These are phyloP conservation scores for Phengaris alcon DNA, from an alignment of 2,888 invertebrate genomes.

Conservation along the genomic window DNA sequence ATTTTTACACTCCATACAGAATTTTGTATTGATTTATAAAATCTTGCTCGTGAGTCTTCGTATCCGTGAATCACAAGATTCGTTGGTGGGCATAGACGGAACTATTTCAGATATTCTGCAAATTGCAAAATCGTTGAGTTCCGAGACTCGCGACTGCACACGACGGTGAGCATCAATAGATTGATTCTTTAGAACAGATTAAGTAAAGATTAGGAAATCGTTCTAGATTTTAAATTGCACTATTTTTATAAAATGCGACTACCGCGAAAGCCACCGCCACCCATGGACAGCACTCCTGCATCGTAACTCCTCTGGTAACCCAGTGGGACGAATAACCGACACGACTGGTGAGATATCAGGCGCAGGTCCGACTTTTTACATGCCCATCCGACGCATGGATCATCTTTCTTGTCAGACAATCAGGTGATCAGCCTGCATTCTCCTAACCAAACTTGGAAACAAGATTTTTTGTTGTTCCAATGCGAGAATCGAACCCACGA, in stretches of 20 bases:
- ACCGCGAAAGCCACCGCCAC: no score
- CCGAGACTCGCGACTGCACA: conserved; percentile 46
- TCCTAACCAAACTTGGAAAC: no score
- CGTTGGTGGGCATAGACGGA: conserved; percentile 68
- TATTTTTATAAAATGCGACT: neutral
- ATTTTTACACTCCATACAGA: neutral
- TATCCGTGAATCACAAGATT: conserved; percentile 40
- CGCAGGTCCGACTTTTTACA: no score
- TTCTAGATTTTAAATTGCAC: conserved; percentile 8
- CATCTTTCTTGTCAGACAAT: no score
- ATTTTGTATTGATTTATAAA: neutral
- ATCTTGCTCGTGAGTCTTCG: conserved; percentile 22
- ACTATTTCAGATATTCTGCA: conserved; percentile 72
- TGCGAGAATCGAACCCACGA: no score
- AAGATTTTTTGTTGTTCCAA: no score
- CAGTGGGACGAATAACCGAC: no score
- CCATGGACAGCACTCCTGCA: no score
- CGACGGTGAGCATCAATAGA: conserved; percentile 48
- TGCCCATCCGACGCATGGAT: no score
- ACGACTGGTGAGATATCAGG: no score
- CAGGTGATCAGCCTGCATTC: no score
- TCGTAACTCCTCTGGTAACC: no score
- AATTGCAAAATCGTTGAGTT: conserved; percentile 66
- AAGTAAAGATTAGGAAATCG: conserved; percentile 6
- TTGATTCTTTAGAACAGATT: conserved; percentile 43